phyloP scores from a whole-genome alignment of 2,797 vertebrate genomes.

The Pseudopleuronectes americanus region DNA sequence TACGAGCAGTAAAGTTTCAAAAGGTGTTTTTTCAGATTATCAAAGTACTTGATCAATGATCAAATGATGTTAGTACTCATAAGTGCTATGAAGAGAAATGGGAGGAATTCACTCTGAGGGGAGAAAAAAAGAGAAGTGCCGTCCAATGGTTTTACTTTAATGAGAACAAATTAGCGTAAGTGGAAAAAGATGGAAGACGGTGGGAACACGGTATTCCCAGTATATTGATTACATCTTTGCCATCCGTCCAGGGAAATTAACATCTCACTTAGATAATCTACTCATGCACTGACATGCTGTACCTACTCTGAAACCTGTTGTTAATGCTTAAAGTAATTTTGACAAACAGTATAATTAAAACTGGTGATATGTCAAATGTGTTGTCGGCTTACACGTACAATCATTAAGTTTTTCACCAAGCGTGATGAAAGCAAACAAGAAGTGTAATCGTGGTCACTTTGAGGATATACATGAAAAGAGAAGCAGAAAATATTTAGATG shows the following conservation, averaged over 20 bases:
- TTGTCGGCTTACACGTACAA: not conserved
- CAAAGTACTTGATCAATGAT: too few relatives aligned
- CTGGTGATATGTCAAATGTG: not conserved
- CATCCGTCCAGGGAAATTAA: conserved; percentile 49
- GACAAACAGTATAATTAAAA: conserved; percentile 19
- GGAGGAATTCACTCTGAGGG: conserved; percentile 22
- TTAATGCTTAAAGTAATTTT: conserved; percentile 21
- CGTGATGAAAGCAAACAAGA: too few relatives aligned
- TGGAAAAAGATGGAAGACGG: conserved; percentile 36
- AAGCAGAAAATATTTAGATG: too few relatives aligned
- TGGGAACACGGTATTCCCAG: conserved; percentile 39
- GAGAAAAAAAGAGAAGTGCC: conserved; percentile 17
- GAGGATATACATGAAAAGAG: too few relatives aligned
- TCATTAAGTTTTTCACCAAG: not conserved
- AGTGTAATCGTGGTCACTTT: too few relatives aligned
- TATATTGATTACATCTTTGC: conserved; percentile 58
- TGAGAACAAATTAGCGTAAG: conserved; percentile 62
- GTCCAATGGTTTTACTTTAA: conserved; percentile 51
- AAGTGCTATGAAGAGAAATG: conserved; percentile 22
- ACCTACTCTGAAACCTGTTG: conserved; percentile 31
- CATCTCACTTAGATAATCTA: conserved; percentile 41
- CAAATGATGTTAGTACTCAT: not conserved
- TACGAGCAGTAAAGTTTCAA: not conserved
- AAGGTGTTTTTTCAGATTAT: too few relatives aligned
- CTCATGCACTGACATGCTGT: conserved; percentile 7